A percentile compares a stretch with the other conserved stretches of the same genome.
phyloP scores from a whole-genome alignment of 1,140 invertebrate genomes.

The Brachionus calyciflorus region DNA sequence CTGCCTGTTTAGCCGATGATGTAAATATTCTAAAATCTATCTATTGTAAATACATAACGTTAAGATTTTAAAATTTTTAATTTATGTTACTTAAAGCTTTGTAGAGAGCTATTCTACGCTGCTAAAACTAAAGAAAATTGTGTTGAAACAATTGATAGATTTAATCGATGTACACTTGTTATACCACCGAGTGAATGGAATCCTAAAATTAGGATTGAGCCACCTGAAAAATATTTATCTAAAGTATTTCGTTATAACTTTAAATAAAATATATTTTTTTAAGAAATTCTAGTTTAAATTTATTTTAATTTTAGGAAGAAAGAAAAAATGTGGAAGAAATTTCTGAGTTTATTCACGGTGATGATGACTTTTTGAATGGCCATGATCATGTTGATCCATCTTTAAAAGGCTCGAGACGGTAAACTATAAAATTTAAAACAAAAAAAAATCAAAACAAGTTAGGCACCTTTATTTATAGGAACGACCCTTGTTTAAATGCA shows the following conservation, averaged over 20 bases:
- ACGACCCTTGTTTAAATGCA: too few species aligned
- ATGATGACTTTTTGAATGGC: neutral
- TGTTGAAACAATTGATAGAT: constrained; percentile 58
- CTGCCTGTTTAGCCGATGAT: constrained; percentile 55
- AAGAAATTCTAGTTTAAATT: neutral
- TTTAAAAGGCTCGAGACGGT: constrained; percentile 47
- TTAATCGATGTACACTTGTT: constrained; percentile 58
- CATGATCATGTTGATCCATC: constrained; percentile 46
- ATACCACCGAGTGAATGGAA: constrained; percentile 61
- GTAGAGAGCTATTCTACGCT: constrained; percentile 55
- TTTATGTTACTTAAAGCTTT: constrained; percentile 51
- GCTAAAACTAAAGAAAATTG: constrained; percentile 54
- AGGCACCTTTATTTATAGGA: too few species aligned
- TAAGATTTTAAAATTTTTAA: neutral
- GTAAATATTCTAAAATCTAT: constrained; percentile 45
- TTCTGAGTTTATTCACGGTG: neutral
- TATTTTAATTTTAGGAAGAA: neutral
- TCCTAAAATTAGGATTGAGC: constrained; percentile 56
- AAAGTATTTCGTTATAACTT: constrained; percentile 47
- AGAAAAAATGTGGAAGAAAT: constrained; percentile 18
- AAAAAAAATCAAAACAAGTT: too few species aligned
- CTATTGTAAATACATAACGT: too few species aligned
- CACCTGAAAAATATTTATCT: constrained; percentile 51
- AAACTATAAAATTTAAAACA: neutral
- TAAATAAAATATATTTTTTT: neutral